Evolutionary conservation across 2,888 invertebrate genomes (phyloP), one percentile per base, ranked within the genome.

Genomic region (Drosophila recens): DNA sequence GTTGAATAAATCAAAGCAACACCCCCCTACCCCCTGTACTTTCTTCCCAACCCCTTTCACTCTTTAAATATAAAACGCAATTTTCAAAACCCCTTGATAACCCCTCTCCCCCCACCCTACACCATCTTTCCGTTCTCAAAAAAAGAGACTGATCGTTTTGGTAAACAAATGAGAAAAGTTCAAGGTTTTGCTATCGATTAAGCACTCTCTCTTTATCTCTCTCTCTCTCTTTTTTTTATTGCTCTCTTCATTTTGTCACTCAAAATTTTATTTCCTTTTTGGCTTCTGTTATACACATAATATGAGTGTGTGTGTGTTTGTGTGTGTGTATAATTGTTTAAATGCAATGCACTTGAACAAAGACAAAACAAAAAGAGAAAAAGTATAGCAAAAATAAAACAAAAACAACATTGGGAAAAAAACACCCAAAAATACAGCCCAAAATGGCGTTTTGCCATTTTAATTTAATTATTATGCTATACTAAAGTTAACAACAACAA

Each of bases 291-390:
- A 20, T 65, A 54, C 45, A 61, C 51, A 54, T 54, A 33, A 27
- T 40, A 10, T 49, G 8, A 49, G 17, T n/a, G 33, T 33, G 10
- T n/a, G n/a, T n/a, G n/a, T n/a, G n/a, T n/a, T n/a, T n/a, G n/a
- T n/a, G n/a, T 58, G 38, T 27, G 33, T 6, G 6, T 67, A 17
- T 48, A 46, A 54, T 46, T 54, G 49, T 43, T 38, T 49, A 62
- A 73, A 62, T 78, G 58, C 75, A 64, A 59, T 75, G 76, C 45
- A 76, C 80, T 70, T 59, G 42, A 75, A 71, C 71, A 77, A 79
- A 77, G 71, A 57, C 27, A 13, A 52, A 75, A 57, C 43, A 54
- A 66, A 71, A 56, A 79, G 53, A 63, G 65, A 75, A 59, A 57
- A 53, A 38, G 48, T 33, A 11, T 36, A 73, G 52, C 46, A 27